Base-by-base conservation (phyloP, 1,140 invertebrate genomes). In the Platorchestia sp. region DNA sequence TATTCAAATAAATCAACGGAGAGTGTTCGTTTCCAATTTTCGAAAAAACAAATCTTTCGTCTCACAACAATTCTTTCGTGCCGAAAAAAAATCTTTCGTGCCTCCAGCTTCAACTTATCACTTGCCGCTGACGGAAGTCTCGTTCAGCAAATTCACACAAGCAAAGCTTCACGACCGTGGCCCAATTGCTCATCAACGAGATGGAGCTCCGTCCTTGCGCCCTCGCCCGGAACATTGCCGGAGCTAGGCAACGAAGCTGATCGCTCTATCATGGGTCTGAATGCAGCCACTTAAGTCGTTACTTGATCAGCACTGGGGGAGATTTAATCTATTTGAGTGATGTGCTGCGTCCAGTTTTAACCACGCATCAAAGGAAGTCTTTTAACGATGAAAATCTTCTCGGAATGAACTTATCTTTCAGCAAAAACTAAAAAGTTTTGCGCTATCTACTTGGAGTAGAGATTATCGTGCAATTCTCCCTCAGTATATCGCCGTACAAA, bases 301-400 rank as follows among this genome's bases (percentile, higher is more conserved):
- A 75, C 59, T 75, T 75, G 59, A 75, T 75, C 59, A 75, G 10
- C 59, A 10, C 14, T 75, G 36, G 59, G 59, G 59, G 59, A 75
- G 59, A 75, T 75, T 75, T 75, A 75, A 75, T 75, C 59, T 75
- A 36, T 75, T 75, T 75, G 59, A 75, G 59, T 75, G 59, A 75
- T 75, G 59, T 27, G 27, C 7, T 75, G 10, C 27, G 10, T 27
- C 14, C 27, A 27, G 10, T 75, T 22, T 27, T 22, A 75, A 36
- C 59, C 59, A 75, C 36, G 27, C 59, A 75, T 19, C 6, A 36
- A 1, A 75, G 59, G 1, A 27, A 22, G 59, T 75, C 36, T 75
- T 75, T 75, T 27, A 75, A 3, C 59, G 1, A 75, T 10, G 27
- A 75, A 75, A 36, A 75, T 75, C 14, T 75, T 75, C 27, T 22